Conservation (phyloP, 2,888 invertebrate species). For the Nysson spinosus region DNA sequence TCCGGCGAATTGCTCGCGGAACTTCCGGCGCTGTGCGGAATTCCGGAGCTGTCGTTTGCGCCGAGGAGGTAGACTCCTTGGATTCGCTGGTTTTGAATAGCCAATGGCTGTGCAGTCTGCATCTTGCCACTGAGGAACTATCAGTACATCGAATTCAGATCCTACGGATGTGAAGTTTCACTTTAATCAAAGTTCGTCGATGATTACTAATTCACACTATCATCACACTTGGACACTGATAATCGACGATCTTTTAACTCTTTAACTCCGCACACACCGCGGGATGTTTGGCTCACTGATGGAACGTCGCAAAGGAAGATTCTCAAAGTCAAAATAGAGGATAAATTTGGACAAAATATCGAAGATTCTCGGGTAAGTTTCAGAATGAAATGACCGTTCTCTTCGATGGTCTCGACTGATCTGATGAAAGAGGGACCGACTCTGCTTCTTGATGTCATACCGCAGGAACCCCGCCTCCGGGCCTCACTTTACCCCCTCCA, state of each 20-base stretch:
- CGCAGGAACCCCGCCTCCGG: conserved; percentile 52
- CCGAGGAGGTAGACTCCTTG: conserved; percentile 58
- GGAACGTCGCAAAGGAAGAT: no score
- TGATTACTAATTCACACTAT: no score
- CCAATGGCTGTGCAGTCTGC: conserved; percentile 63
- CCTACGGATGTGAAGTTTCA: background rate
- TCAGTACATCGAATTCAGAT: background rate
- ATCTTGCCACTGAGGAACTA: conserved; percentile 40
- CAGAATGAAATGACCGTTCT: conserved; percentile 12
- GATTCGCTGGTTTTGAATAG: conserved; percentile 55
- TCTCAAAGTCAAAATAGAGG: background rate
- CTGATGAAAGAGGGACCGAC: conserved; percentile 45
- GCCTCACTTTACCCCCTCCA: conserved; percentile 21
- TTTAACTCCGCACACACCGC: no score
- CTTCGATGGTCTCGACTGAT: conserved; percentile 53
- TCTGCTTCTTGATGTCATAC: conserved; percentile 49
- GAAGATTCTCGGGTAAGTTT: background rate
- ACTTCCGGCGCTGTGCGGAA: conserved; percentile 70
- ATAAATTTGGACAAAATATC: background rate
- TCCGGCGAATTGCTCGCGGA: conserved; percentile 72
- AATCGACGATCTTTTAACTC: no score
- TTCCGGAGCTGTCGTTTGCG: conserved; percentile 64
- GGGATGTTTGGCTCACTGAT: no score
- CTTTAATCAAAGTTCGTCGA: no score
- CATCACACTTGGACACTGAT: no score